Conservation (phyloP, 2,113 vertebrate genomes). For the Gambusia affinis region DNA sequence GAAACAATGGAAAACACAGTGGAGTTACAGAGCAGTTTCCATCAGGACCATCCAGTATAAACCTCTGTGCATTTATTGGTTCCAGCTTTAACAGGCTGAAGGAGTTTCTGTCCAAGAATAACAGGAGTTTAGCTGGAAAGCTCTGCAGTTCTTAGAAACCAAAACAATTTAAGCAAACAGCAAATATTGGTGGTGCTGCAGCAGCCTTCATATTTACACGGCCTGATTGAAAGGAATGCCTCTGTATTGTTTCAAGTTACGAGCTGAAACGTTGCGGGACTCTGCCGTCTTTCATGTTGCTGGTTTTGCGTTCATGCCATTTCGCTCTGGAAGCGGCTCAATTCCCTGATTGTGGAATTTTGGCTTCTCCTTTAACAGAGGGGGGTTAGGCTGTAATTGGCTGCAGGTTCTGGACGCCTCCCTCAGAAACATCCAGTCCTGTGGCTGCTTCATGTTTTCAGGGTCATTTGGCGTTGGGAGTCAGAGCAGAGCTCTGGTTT, state of each 20-base stretch:
- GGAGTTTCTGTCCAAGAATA: conserved; percentile 6
- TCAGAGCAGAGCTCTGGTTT: conserved; percentile 3
- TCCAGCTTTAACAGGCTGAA: conserved; percentile 8
- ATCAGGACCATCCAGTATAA: neutral
- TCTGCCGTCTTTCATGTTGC: conserved; percentile 51
- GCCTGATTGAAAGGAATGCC: conserved; percentile 43
- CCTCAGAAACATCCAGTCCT: conserved; percentile 29
- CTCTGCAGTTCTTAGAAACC: neutral
- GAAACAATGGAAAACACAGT: neutral
- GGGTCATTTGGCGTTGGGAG: conserved; percentile 27
- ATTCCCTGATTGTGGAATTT: conserved; percentile 67
- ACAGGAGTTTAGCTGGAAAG: neutral
- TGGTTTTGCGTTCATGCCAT: conserved; percentile 42
- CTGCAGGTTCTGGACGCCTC: conserved; percentile 50
- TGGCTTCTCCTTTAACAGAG: conserved; percentile 23
- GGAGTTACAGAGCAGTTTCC: conserved; percentile 16
- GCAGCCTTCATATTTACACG: conserved; percentile 41
- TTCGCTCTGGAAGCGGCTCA: conserved; percentile 47
- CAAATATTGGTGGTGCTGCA: neutral
- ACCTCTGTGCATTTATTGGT: neutral
- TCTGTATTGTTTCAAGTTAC: conserved; percentile 45
- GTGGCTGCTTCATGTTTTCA: conserved; percentile 47
- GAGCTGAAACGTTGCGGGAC: conserved; percentile 33
- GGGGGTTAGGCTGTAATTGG: conserved; percentile 47
- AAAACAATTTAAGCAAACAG: neutral